Evolutionary conservation across 53 echinoderm and acorn worm species (phyloP).

Genomic region (Arbacia lixula): DNA sequence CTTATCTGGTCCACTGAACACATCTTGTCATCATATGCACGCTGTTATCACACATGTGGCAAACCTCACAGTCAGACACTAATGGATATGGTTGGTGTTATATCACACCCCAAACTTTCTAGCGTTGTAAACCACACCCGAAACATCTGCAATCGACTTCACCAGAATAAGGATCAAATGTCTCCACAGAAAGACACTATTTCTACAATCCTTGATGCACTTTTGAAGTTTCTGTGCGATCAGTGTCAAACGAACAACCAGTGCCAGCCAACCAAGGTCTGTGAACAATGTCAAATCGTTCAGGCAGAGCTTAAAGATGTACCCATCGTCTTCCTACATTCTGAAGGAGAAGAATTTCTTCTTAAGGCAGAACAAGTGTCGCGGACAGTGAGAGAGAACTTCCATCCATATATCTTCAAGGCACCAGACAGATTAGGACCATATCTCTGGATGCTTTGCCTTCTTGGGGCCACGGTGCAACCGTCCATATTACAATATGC

Average conservation of each 20-base stretch:
- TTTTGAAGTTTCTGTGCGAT: not conserved
- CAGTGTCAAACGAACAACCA: not conserved
- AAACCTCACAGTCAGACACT: not conserved
- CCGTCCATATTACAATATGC: constrained; percentile 58
- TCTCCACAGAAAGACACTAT: not conserved
- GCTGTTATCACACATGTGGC: no score
- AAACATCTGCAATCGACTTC: constrained; percentile 6
- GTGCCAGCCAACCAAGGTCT: not conserved
- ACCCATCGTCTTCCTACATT: constrained; percentile 12
- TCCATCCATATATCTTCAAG: constrained; percentile 34
- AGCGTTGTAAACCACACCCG: constrained; percentile 4
- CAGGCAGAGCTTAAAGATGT: not conserved
- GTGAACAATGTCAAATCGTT: constrained; percentile 5
- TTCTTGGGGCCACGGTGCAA: constrained; percentile 50
- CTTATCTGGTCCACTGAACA: constrained; percentile 21
- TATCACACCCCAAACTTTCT: not conserved
- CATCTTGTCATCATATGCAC: not conserved
- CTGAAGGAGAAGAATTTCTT: constrained; percentile 4
- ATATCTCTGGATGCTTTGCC: not conserved
- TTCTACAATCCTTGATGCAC: not conserved
- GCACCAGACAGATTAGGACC: constrained; percentile 40
- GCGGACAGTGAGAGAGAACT: constrained; percentile 2
- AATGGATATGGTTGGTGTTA: not conserved
- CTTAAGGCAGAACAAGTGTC: constrained; percentile 19
- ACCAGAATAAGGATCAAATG: not conserved